Conservation (phyloP, 2,797 vertebrate species). For the Pteropus rufus region DNA sequence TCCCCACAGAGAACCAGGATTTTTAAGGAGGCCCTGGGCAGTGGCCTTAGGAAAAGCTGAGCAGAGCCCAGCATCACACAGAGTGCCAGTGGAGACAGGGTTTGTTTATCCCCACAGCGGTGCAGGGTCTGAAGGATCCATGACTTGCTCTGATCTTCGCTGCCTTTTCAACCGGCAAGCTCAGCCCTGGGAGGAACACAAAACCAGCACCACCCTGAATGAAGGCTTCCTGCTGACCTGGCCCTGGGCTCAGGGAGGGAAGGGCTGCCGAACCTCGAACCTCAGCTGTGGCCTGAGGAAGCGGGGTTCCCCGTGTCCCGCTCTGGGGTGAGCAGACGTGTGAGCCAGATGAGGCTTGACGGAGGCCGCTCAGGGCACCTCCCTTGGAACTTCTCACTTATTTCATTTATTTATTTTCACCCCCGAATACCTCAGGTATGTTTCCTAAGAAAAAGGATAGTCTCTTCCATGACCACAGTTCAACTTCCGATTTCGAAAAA, state of each 20-base stretch:
- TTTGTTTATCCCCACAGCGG: not conserved
- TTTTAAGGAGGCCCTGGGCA: not conserved
- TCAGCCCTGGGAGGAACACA: not conserved
- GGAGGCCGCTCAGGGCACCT: accelerated
- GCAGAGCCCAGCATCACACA: not conserved
- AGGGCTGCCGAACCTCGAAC: too few relatives aligned
- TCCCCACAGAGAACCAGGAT: accelerated
- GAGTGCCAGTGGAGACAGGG: not conserved
- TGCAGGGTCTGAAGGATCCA: not conserved
- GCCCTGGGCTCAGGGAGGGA: not conserved
- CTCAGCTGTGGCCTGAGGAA: not conserved
- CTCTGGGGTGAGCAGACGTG: accelerated
- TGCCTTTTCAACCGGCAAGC: too few relatives aligned
- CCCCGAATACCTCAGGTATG: not conserved
- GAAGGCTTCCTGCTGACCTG: not conserved
- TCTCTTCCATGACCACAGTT: not conserved
- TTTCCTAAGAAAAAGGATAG: not conserved
- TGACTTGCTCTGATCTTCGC: not conserved
- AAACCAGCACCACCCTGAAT: not conserved
- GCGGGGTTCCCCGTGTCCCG: accelerated
- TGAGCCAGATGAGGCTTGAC: accelerated
- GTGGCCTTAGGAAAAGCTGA: not conserved
- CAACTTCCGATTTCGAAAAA: accelerated
- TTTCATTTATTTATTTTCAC: not conserved
- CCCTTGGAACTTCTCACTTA: not conserved